Base-by-base conservation (phyloP, 1,140 invertebrate species). In the Bombus polaris region DNA sequence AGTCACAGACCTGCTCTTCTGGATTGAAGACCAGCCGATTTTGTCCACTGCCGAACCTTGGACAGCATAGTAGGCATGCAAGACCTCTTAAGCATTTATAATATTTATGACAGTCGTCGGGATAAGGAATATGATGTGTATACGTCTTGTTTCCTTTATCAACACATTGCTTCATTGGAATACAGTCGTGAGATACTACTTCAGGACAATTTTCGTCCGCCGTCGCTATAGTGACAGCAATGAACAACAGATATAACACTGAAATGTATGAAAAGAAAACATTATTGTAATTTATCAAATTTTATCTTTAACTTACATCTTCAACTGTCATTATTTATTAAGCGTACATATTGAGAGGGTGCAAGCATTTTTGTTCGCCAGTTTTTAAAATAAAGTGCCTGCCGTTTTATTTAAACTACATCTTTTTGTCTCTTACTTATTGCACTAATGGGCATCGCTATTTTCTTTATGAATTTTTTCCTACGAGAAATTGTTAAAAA, bases 71-170 rank as follows among this genome's bases (percentile, higher is more conserved):
- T 37, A 57, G 4, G 1, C 59, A 25, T 13, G 66, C 80, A 0
- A 10, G 0, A 8, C 75, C 66, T 3, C 53, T 28, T 0, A 59
- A 74, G 71, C 95, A 95, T 18, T 88, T 93, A 72, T 93, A 93
- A 74, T 93, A 95, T 74, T 85, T 89, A 1, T 74, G 86, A 65
- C 93, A 94, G 44, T 93, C 86, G 1, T 9, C 68, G 32, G 86
- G 83, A 47, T 95, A 88, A 0, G 88, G 42, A 0, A 93, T 2
- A 28, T 91, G 88, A 53, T 18, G 78, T 85, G 12, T 28, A 13
- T 0, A 0, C 0, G 8, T n/a, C 5, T 9, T 86, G 0, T 8
- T 1, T 0, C 15, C 0, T 2, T 88, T 28, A 12, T 4, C 59
- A 13, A n/a, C 87, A 65, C 92, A 93, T 62, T 77, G 0, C n/a